These are phyloP conservation scores for Potamarius usumacintae DNA, from an alignment of 2,113 vertebrate species.

Conservation along the genomic window DNA sequence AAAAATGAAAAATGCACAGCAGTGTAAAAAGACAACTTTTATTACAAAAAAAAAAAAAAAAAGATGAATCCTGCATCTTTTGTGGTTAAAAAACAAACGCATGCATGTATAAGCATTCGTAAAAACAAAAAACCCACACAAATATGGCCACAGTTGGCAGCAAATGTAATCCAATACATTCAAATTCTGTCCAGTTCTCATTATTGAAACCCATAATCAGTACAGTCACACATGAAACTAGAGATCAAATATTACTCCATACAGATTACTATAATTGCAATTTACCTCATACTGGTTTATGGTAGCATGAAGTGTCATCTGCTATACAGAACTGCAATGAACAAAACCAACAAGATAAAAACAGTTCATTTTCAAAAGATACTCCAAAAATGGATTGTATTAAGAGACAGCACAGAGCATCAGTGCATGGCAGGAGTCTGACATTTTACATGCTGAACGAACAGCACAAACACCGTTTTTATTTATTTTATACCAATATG, in stretches of 20 bases:
- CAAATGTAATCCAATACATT: not conserved
- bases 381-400: not conserved
- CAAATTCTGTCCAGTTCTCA: not conserved
- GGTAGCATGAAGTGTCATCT: not conserved
- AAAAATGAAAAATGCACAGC: not conserved
- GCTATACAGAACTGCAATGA: not conserved
- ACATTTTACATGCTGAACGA: too few species aligned
- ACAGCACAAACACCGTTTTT: too few species aligned
- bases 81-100: not conserved
- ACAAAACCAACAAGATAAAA: not conserved
- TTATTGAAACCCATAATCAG: not conserved
- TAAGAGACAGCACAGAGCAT: not conserved
- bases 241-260: not conserved
- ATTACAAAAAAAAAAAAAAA: not conserved
- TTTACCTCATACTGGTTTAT: not conserved
- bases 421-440: not conserved
- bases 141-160: not conserved
- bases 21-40: conserved; percentile 12
- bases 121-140: not conserved
- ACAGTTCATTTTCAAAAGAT: not conserved
- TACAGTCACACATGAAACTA: not conserved
- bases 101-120: not conserved
- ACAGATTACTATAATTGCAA: not conserved
- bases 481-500: too few species aligned
- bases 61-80: not conserved